Evolutionary conservation across 2,888 invertebrate genomes (phyloP).

Genomic region (Therioaphis trifolii): DNA sequence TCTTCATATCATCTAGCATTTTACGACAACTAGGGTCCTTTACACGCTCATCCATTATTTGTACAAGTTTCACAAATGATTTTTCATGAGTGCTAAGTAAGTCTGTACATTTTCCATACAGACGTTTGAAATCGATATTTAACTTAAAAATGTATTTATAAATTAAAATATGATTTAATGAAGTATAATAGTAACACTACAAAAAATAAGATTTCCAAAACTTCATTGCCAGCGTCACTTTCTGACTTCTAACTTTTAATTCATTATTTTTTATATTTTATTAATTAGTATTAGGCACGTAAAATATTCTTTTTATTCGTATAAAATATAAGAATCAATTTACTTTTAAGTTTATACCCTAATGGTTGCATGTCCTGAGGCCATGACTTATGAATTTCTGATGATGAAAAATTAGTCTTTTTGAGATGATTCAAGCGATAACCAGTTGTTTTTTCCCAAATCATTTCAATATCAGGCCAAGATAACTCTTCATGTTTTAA

Average conservation of each 20-base stretch:
- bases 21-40: conserved; percentile 1
- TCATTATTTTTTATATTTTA: neutral
- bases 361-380: conserved; percentile 1
- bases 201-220: too few relatives aligned
- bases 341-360: conserved; percentile 27
- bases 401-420: neutral
- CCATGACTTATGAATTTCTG: conserved; percentile 12
- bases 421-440: neutral
- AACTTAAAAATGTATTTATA: conserved; percentile 1
- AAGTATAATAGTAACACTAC: too few relatives aligned
- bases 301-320: neutral
- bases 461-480: too few relatives aligned
- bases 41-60: conserved; percentile 2
- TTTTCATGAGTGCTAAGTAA: conserved; percentile 3
- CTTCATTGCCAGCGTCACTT: too few relatives aligned
- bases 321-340: neutral
- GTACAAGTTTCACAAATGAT: neutral
- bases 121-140: conserved; percentile 3
- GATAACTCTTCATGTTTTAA: too few relatives aligned
- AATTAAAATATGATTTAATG: neutral
- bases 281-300: neutral
- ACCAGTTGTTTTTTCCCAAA: too few relatives aligned
- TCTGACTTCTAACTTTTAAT: too few relatives aligned
- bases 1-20: neutral
- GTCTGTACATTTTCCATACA: neutral